Evolutionary conservation across 2,888 invertebrate species (phyloP), one percentile per base, ranked within the genome.

Genomic region (Lamellibrachia columna): DNA sequence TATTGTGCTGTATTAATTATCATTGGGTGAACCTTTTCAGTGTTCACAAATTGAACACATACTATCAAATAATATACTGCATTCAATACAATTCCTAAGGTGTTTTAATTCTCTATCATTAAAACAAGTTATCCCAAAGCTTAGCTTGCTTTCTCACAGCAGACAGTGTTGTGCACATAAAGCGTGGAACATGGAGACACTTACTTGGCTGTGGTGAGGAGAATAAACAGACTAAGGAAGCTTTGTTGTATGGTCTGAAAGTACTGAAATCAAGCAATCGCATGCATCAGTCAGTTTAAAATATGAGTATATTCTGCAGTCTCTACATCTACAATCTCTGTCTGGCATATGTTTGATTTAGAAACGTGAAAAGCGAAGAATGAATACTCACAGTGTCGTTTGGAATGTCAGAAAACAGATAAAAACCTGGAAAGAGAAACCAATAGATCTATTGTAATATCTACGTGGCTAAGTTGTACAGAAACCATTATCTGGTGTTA

Each of bases 121-220:
- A 40, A 40, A 40, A 40, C 0, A 0, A 40, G 40, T 40, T 40
- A 40, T 40, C 40, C 40, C 40, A 40, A 40, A 40, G 40, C 40
- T 40, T 40, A 40, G 40, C 40, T 40, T 40, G 1, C 40, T 40
- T 40, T 40, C 40, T 40, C 40, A 40, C 40, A 40, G 40, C 40
- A 40, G 40, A 40, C 40, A 40, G 40, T 40, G 40, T 40, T 40
- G 40, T 40, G 40, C 40, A 40, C 40, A 40, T 40, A 40, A 40
- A 40, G 1, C 40, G 40, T 40, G 40, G 40, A 40, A 40, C 40
- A 1, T 40, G 40, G 40, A 52, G n/a, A 55, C 22, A 97, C 98
- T 97, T 97, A 98, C 98, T 98, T 98, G 93, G 98, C 98, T 15
- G 98, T 98, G 0, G 98, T 98, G n/a, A 98, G 97, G 93, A 98